Evolutionary conservation across 2,113 vertebrate genomes (phyloP), one percentile per base, ranked within the genome.

Genomic region (Lota lota): DNA sequence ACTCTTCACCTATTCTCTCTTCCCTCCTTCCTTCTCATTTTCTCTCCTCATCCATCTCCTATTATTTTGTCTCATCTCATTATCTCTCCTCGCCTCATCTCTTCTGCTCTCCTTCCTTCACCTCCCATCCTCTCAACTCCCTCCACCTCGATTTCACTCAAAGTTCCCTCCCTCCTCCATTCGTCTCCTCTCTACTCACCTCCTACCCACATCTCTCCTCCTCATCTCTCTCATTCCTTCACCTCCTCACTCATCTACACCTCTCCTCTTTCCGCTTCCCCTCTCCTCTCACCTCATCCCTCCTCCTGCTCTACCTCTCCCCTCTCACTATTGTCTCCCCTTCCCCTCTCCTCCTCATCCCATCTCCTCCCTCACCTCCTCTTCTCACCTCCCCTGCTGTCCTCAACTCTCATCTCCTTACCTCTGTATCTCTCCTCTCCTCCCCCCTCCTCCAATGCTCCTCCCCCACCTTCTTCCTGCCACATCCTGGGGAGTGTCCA

Each of bases 401-500:
- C 59, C 21, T 61, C 19, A 21, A 8, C 21, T 56, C 58, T 47
- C 54, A 17, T 50, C 19, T 11, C 17, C 28, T 20, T 61, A 18
- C 57, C 21, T 20, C 15, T 18, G 28, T 40, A 36, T 22, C 33
- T 58, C 22, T n/a, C 17, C 61, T n/a, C 24, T 28, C 14, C n/a
- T 2, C 11, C 16, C 36, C 22, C 28, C 62, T 2, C 28, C 15
- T 28, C 11, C 62, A 63, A 22, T 64, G 21, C 54, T 53, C 1
- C 0, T n/a, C 77, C 47, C 64, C 17, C 60, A 53, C 22, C 65
- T 68, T 63, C 64, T 72, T 53, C 18, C 18, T 67, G 28, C 67
- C 22, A 56, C 60, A 64, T 69, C 74, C 69, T 58, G 67, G 84
- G 76, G 72, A 17, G 75, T 76, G 67, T 72, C 78, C 68, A 33